Conservation (phyloP, 1,140 invertebrate genomes). For the Polypedilum vanderplanki region DNA sequence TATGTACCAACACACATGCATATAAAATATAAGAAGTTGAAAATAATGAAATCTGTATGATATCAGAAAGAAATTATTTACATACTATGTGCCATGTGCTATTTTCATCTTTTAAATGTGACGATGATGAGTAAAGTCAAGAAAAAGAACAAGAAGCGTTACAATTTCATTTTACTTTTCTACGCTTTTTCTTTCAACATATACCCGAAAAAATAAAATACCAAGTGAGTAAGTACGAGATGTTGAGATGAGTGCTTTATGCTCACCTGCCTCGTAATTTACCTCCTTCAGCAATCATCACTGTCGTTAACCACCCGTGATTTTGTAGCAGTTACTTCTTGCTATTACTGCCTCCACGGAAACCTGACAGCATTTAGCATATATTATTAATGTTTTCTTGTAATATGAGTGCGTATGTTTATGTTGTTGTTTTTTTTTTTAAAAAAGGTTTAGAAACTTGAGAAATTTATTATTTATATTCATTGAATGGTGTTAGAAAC, state of each 20-base stretch:
- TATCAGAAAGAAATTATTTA: slow-evolving; percentile 7
- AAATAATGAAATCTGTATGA: not conserved
- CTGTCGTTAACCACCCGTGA: slow-evolving; percentile 5
- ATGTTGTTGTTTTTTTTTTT: no score
- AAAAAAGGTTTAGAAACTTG: no score
- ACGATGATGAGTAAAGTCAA: not conserved
- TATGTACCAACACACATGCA: no score
- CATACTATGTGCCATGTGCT: not conserved
- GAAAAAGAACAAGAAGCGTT: no score
- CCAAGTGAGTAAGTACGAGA: not conserved
- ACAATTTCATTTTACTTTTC: no score
- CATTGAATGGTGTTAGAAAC: no score
- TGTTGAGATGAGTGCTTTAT: slow-evolving; percentile 13
- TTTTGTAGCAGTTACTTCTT: not conserved
- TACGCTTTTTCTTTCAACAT: not conserved
- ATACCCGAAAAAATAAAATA: not conserved
- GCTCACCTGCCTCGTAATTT: slow-evolving; percentile 4
- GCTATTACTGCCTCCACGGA: not conserved
- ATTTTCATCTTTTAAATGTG: not conserved
- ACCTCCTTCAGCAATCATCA: not conserved
- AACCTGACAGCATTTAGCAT: no score
- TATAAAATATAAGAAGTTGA: no score
- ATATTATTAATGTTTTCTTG: no score
- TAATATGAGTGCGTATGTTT: no score
- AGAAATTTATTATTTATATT: no score